phyloP scores from a whole-genome alignment of 2,113 vertebrate genomes.

The Etia nguti region DNA sequence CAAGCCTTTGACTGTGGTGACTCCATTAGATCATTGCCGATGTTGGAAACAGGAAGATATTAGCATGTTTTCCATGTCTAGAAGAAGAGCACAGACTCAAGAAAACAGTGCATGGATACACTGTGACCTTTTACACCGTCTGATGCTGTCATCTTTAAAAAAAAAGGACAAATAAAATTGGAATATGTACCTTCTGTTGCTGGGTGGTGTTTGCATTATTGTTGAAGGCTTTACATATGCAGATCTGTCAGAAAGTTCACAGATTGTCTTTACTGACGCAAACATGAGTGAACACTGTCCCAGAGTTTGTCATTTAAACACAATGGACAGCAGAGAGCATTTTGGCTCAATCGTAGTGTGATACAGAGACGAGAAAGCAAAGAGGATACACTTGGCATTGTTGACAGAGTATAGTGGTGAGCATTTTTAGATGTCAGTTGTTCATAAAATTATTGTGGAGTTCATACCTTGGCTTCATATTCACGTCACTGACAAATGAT shows the following conservation, averaged over 20 bases:
- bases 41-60: neutral
- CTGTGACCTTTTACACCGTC: neutral
- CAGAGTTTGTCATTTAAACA: neutral
- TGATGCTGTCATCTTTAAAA: neutral
- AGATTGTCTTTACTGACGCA: no score
- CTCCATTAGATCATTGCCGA: neutral
- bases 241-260: neutral
- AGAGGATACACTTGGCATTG: neutral
- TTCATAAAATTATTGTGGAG: neutral
- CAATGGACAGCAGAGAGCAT: neutral
- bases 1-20: neutral
- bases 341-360: neutral
- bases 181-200: rapidly evolving
- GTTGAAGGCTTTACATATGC: neutral
- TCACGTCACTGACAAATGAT: neutral
- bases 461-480: rapidly evolving
- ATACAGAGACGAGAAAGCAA: rapidly evolving
- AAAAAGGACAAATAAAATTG: neutral
- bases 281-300: neutral
- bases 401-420: neutral
- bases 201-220: neutral
- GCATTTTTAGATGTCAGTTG: neutral
- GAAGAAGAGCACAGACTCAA: neutral
- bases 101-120: neutral
- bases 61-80: neutral